Evolutionary conservation across 2,797 vertebrate genomes (phyloP), one percentile per base, ranked within the genome.

Genomic region (Myiotriccus ornatus): DNA sequence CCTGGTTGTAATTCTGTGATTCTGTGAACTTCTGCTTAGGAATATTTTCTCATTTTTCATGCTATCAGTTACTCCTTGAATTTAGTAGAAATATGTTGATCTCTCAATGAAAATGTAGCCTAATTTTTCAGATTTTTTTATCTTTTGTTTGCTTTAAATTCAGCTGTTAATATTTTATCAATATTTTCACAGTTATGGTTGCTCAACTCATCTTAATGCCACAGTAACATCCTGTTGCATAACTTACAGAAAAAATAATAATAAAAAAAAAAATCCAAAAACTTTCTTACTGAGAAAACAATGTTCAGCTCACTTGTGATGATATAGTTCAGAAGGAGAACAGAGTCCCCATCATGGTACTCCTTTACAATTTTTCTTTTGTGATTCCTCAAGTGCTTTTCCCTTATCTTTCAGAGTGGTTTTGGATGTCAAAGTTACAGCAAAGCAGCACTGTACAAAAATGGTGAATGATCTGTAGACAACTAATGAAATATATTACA

Each of bases 41-140:
- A 59, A 69, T 87, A 87, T 56, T 82, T 82, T 23, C 5, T 82
- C 3, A 30, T 90, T 92, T 95, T 96, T 95, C 57, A 52, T 71
- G 14, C n/a, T 79, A 73, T 20, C 47, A 53, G 41, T 90, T 85
- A 84, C 12, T 79, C 34, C 37, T 59, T 74, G 32, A 57, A 60
- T 21, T 75, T 81, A 19, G 60, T 67, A 90, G 41, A 87, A 89
- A 85, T 91, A 55, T 10, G 6, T 78, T 71, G 27, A 60, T 85
- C 94, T 89, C 37, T 89, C 37, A 91, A 37, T 76, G 52, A 59
- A 84, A 92, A 70, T 22, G 64, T 25, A 78, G 30, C 14, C 12
- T 68, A 55, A 4, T 39, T 81, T 69, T 75, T 69, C 22, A 39
- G 5, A 65, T 71, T 63, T 47, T 53, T 78, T 90, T 28, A 52